Percentiles rank a stretch among this genome's conserved stretches.
Conservation (phyloP, 53 echinoderm and acorn worm species). For the Pentamera pediparva region DNA sequence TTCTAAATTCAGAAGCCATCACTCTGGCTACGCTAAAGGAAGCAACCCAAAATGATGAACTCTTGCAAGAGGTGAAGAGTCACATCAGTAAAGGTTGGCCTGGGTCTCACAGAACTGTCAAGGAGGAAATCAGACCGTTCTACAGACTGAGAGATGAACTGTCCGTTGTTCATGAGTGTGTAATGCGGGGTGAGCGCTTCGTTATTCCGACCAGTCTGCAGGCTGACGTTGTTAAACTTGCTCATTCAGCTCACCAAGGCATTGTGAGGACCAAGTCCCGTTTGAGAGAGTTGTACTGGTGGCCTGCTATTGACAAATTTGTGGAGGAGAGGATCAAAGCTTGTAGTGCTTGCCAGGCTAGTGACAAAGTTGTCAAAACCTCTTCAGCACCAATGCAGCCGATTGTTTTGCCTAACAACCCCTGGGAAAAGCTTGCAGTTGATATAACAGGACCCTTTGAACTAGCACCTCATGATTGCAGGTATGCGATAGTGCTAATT, state of each 20-base stretch:
- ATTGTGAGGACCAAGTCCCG: slow-evolving; percentile 47
- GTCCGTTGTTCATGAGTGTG: slow-evolving; percentile 8
- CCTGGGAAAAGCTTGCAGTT: slow-evolving; percentile 52
- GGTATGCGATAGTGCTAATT: slow-evolving; percentile 22
- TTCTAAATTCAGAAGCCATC: background rate
- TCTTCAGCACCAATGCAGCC: slow-evolving; percentile 48
- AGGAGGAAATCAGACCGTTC: slow-evolving; percentile 7
- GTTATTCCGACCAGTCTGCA: slow-evolving; percentile 25
- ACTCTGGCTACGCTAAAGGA: background rate
- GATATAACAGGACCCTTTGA: slow-evolving; percentile 58
- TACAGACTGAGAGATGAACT: slow-evolving; percentile 38
- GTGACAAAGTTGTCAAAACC: slow-evolving; percentile 45
- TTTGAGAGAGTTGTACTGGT: slow-evolving; percentile 42
- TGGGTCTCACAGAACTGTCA: background rate
- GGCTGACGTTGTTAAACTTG: background rate
- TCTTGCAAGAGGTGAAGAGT: slow-evolving; percentile 7
- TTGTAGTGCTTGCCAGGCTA: slow-evolving; percentile 38
- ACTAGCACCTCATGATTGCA: slow-evolving; percentile 16
- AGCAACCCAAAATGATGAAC: slow-evolving; percentile 12
- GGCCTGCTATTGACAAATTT: slow-evolving; percentile 40
- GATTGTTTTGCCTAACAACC: slow-evolving; percentile 27
- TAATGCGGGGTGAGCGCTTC: slow-evolving; percentile 37
- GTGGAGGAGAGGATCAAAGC: slow-evolving; percentile 33
- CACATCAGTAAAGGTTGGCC: slow-evolving; percentile 31
- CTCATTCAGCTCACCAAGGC: slow-evolving; percentile 53